Evolutionary conservation across 2,888 invertebrate species (phyloP).

Genomic region (Caenorhabditis uteleia): DNA sequence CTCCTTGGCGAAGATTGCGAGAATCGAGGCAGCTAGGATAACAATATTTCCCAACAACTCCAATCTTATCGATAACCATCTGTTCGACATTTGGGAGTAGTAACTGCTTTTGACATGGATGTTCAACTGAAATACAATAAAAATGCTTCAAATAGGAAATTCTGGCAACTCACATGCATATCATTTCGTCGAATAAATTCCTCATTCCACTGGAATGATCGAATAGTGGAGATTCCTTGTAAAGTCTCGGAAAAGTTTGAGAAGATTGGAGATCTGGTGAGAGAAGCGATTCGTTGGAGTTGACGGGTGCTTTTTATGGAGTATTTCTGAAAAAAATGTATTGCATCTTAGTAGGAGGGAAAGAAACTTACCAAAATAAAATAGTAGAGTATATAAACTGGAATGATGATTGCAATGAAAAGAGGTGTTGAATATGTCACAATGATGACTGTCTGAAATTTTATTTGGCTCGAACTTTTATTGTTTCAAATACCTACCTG

Average conservation of each 20-base stretch:
- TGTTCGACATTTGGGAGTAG: constrained; percentile 40
- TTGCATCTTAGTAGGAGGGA: not conserved
- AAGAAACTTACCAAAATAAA: constrained; percentile 50
- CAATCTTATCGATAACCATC: constrained; percentile 46
- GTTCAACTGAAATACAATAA: constrained; percentile 23
- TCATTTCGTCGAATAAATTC: constrained; percentile 50
- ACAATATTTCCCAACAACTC: constrained; percentile 53
- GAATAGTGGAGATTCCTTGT: constrained; percentile 64
- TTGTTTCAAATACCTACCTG: constrained; percentile 28
- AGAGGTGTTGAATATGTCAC: constrained; percentile 65
- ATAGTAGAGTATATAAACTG: constrained; percentile 63
- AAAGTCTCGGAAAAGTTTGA: constrained; percentile 68
- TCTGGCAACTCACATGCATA: constrained; percentile 17
- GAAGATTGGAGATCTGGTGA: constrained; percentile 68
- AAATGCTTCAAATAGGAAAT: not conserved
- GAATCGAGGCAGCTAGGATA: constrained; percentile 45
- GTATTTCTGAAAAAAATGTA: constrained; percentile 77
- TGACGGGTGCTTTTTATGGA: constrained; percentile 95
- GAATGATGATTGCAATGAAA: constrained; percentile 63
- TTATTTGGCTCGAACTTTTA: constrained; percentile 1
- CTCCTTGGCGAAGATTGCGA: constrained; percentile 49
- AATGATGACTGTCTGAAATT: constrained; percentile 58
- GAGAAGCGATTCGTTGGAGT: constrained; percentile 67
- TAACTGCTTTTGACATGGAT: constrained; percentile 43
- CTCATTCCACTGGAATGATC: constrained; percentile 62